Percentiles rank a stretch among this genome's conserved stretches.
Evolutionary conservation across 2,888 invertebrate genomes (phyloP).

Genomic region (Volucella inanis): DNA sequence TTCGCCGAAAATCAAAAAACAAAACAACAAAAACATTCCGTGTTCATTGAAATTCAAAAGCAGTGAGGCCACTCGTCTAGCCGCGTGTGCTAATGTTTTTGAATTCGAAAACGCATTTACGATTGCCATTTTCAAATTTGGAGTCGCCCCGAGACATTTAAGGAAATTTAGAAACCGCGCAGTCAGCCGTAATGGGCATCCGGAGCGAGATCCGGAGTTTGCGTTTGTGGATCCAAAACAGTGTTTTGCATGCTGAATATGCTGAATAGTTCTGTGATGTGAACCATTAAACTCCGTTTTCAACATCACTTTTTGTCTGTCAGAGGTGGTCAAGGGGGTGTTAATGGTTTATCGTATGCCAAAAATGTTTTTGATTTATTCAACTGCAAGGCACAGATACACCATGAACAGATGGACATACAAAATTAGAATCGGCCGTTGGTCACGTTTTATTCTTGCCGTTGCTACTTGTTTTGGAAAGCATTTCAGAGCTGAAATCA

Average conservation of each 20-base stretch:
- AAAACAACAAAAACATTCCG: neutral
- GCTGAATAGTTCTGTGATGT: constrained; percentile 15
- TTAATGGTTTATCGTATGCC: constrained; percentile 42
- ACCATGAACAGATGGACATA: constrained; percentile 15
- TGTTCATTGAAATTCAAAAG: constrained; percentile 10
- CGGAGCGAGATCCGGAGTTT: no score
- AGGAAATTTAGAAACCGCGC: no score
- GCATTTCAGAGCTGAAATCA: neutral
- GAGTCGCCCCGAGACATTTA: no score
- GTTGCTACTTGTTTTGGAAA: neutral
- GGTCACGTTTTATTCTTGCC: constrained; percentile 55
- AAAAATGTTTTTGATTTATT: constrained; percentile 66
- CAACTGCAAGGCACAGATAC: constrained; percentile 45
- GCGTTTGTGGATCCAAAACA: neutral
- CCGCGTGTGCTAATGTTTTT: no score
- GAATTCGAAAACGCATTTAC: no score
- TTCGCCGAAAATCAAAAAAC: neutral
- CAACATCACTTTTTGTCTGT: constrained; percentile 25
- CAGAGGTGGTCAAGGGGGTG: neutral
- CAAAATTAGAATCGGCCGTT: constrained; percentile 30
- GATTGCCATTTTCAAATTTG: no score
- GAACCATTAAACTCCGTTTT: constrained; percentile 29
- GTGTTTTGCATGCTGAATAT: constrained; percentile 24
- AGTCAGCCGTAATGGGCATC: no score
- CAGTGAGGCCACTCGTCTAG: neutral